phyloP scores from a whole-genome alignment of 2,888 invertebrate species.

The Caradrina clavipalpis region DNA sequence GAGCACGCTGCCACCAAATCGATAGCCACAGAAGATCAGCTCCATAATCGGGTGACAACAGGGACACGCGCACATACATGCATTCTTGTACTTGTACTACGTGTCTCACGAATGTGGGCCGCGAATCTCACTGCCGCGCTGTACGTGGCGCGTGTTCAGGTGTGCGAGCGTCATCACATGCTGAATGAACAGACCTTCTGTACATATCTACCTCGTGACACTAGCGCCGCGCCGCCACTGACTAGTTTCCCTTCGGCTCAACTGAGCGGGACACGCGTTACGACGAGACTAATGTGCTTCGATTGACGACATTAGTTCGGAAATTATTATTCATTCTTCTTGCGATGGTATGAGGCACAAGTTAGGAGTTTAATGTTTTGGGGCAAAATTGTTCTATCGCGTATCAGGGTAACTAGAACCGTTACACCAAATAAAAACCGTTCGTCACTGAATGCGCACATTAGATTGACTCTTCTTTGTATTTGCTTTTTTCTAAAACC shows the following conservation, averaged over 20 bases:
- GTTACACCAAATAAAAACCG: neutral
- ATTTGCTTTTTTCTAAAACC: neutral
- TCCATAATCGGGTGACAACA: neutral
- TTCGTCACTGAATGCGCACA: neutral
- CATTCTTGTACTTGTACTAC: too few relatives aligned
- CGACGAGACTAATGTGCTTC: conserved; percentile 27
- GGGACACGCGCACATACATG: too few relatives aligned
- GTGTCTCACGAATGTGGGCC: too few relatives aligned
- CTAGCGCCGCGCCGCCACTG: neutral
- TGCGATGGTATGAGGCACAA: too few relatives aligned
- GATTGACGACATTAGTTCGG: conserved; percentile 41
- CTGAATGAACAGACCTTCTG: neutral
- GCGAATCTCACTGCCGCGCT: too few relatives aligned
- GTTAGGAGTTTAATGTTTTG: too few relatives aligned
- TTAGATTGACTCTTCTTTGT: neutral
- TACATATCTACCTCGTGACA: neutral
- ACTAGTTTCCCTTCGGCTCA: conserved; percentile 17
- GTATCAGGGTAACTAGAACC: neutral
- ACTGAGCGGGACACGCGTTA: conserved; percentile 29
- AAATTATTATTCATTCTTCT: conserved; percentile 13
- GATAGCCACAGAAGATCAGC: neutral
- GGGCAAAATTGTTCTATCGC: neutral
- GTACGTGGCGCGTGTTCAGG: too few relatives aligned
- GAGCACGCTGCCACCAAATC: conserved; percentile 10
- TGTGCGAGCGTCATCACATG: too few relatives aligned